A percentile compares a stretch with the other conserved stretches of the same genome.
Conservation (phyloP, 2,113 vertebrate genomes). For the Tyrannus savana region DNA sequence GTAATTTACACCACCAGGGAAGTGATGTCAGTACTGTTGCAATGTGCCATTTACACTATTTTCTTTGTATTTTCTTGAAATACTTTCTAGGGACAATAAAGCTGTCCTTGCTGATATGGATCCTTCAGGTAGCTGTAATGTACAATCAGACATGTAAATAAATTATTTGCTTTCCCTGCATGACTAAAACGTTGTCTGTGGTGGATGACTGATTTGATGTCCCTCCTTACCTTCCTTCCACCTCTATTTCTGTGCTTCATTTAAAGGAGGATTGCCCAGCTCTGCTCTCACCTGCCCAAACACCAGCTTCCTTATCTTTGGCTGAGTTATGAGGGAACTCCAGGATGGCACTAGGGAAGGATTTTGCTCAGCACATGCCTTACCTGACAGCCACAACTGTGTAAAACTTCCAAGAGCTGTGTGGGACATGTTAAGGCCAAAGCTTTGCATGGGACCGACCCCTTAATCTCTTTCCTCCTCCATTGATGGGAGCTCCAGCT, state of each 20-base stretch:
- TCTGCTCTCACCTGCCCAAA: not conserved
- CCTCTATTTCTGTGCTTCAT: not conserved
- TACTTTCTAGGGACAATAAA: not conserved
- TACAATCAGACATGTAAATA: constrained; percentile 75
- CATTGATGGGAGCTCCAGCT: not conserved
- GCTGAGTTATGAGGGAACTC: not conserved
- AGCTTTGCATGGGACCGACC: not conserved
- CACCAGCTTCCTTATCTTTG: not conserved
- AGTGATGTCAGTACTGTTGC: not conserved
- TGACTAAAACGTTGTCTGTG: constrained; percentile 49
- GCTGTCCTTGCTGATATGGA: not conserved
- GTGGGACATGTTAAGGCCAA: not conserved
- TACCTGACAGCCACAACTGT: not conserved
- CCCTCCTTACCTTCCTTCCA: not conserved
- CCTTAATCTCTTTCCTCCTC: not conserved
- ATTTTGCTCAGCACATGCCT: not conserved
- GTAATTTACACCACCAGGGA: not conserved
- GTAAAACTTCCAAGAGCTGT: not conserved
- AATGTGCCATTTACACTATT: not conserved
- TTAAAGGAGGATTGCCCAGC: not conserved
- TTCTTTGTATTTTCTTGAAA: constrained; percentile 31
- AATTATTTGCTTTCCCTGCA: constrained; percentile 70
- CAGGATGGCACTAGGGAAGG: not conserved
- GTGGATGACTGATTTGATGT: not conserved
- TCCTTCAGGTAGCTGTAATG: constrained; percentile 55